Evolutionary conservation across 2,113 vertebrate species (phyloP).

Genomic region (Semnornis frantzii): DNA sequence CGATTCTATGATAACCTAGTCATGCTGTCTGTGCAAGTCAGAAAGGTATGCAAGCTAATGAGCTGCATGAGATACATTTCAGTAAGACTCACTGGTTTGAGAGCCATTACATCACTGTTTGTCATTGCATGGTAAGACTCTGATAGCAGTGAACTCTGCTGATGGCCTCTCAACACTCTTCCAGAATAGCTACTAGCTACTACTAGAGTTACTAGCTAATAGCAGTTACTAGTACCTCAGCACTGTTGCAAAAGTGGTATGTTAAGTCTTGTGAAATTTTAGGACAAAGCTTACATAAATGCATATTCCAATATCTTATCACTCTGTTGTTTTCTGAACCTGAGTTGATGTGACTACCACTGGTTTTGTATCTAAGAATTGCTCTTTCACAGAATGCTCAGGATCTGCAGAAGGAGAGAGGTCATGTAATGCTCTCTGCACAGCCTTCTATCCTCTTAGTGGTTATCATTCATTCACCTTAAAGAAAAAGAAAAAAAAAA

Average conservation of each 20-base stretch:
- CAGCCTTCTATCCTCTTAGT: neutral
- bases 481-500: neutral
- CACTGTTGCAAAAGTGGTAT: rapidly evolving
- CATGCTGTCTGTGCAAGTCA: neutral
- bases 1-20: neutral
- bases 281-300: neutral
- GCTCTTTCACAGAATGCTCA: neutral
- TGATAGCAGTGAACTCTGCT: rapidly evolving
- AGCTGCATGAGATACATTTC: neutral
- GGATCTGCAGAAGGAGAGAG: rapidly evolving
- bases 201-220: no score
- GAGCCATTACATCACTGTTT: neutral
- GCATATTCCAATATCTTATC: neutral
- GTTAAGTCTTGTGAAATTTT: rapidly evolving
- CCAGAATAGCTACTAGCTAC: neutral
- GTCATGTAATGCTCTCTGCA: no score
- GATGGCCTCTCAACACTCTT: neutral
- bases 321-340: neutral
- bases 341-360: neutral
- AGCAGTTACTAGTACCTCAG: rapidly evolving
- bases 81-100: neutral
- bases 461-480: neutral
- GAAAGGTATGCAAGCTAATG: rapidly evolving
- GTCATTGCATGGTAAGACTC: neutral
- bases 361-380: neutral